A percentile compares a stretch with the other conserved stretches of the same genome.
Conservation (phyloP, 2,113 vertebrate genomes). For the Siniperca knerii region DNA sequence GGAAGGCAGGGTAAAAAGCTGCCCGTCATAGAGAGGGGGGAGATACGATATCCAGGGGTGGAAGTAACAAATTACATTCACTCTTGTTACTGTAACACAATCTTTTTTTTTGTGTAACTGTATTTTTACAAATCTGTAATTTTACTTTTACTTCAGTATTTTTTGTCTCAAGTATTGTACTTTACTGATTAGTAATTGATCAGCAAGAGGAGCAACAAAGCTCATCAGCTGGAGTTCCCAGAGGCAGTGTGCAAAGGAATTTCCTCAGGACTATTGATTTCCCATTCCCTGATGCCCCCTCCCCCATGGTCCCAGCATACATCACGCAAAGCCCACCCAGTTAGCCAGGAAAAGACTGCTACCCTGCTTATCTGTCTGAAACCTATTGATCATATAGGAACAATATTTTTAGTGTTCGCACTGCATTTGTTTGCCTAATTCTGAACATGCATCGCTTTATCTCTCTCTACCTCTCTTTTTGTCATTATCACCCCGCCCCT, state of each 20-base stretch:
- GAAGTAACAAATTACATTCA: too few species aligned
- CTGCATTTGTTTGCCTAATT: background rate
- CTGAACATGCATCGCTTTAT: background rate
- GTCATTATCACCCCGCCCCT: background rate
- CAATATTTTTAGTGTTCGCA: background rate
- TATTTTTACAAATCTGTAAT: too few species aligned
- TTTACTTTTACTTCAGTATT: too few species aligned
- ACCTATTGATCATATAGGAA: conserved; percentile 35
- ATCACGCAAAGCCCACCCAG: conserved; percentile 44
- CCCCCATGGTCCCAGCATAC: conserved; percentile 1
- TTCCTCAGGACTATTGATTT: conserved; percentile 73
- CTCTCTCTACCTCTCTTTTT: background rate
- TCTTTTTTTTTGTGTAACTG: too few species aligned
- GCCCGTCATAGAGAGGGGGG: too few species aligned
- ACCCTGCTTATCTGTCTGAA: conserved; percentile 49
- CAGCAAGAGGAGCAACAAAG: conserved; percentile 10
- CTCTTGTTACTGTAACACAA: too few species aligned
- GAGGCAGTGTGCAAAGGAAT: conserved; percentile 46
- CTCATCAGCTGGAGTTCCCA: conserved; percentile 18
- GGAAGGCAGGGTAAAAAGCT: too few species aligned
- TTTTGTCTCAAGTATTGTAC: too few species aligned
- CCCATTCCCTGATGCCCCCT: conserved; percentile 45
- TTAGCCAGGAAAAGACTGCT: background rate
- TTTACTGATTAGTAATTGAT: conserved; percentile 49
- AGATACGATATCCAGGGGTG: too few species aligned